Base-by-base conservation (phyloP, 2,797 vertebrate genomes). In the Ispidina picta region DNA sequence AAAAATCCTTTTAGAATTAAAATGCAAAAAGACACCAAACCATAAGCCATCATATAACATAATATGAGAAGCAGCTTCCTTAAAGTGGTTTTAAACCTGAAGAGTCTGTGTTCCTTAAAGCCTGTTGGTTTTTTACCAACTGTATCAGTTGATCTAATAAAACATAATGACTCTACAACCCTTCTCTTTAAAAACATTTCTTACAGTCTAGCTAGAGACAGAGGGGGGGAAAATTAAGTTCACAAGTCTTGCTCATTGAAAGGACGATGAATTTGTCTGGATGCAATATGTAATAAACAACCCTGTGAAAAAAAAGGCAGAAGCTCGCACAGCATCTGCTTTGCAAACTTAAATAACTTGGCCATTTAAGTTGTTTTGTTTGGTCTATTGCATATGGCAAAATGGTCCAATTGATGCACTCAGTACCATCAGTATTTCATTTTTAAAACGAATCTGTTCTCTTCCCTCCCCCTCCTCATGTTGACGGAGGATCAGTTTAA, bases 271-370 rank as follows among this genome's bases (percentile, higher is more conserved):
- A 75, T 95, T 93, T 94, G 88, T 96, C 91, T 96, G 94, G 88
- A 92, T 95, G 92, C 91, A 95, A 96, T 92, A 91, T 96, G 91
- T 86, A 95, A 94, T 88, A 95, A 95, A 93, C 74, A 96, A 92
- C 88, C 58, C 78, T 89, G 83, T 88, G 83, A 87, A 95, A 94
- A 84, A 92, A 84, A 88, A 91, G 19, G 69, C 73, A 92, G 92
- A 86, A 94, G 69, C 83, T 95, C 43, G 2, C 82, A 77, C 91
- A 96, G 91, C 94, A 96, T 95, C 91, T 93, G 94, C 94, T 96
- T 94, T 91, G 86, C 92, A 91, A 95, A 95, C 91, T 92, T 94
- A 88, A 96, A 91, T 90, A 95, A 92, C 81, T 95, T 91, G 88
- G 91, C 91, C 90, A 75, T 93, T 92, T 96, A 86, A 90, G 75